Evolutionary conservation across 1,140 invertebrate genomes (phyloP), one percentile per base, ranked within the genome.

Genomic region (Hestina assimilis): DNA sequence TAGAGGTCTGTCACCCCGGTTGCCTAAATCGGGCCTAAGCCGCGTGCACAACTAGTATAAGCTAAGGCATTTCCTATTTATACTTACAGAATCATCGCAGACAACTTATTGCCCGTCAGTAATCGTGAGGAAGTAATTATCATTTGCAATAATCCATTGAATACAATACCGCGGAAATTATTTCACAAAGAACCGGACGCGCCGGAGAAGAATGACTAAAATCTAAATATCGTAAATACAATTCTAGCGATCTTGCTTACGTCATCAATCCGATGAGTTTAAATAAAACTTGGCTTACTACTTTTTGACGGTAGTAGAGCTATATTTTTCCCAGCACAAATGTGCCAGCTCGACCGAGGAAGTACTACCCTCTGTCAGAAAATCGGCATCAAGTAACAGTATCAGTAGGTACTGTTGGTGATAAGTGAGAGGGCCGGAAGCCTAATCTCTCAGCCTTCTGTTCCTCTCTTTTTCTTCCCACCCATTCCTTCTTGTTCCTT

Each of bases 111-210:
- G 33, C 19, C 33, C 2, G 15, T 9, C 33, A 19, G 33, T 38
- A 19, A 38, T 38, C 33, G 33, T 38, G 33, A n/a, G n/a, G n/a
- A 11, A 19, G 33, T 17, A 38, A 38, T 38, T 38, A 38, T 38
- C 15, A 38, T 38, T 38, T 38, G 14, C 17, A 3, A 38, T 38
- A 17, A 38, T 38, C 33, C 33, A 17, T 38, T 38, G 15, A 19
- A 38, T 9, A 38, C 33, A 38, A 38, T 38, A 38, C 33, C 15
- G 17, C 33, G 33, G 33, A 38, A 38, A 38, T 14, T 31, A 3
- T 31, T n/a, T 9, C 19, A 38, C 33, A 38, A 38, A 19, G 15
- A 38, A 38, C 33, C 33, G 33, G 33, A 38, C 15, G 9, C 9
- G 33, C 15, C 15, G 33, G 33, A 38, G 33, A 38, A 19, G 33